phyloP scores from a whole-genome alignment of 2,113 vertebrate species.

The Onychostoma macrolepis region DNA sequence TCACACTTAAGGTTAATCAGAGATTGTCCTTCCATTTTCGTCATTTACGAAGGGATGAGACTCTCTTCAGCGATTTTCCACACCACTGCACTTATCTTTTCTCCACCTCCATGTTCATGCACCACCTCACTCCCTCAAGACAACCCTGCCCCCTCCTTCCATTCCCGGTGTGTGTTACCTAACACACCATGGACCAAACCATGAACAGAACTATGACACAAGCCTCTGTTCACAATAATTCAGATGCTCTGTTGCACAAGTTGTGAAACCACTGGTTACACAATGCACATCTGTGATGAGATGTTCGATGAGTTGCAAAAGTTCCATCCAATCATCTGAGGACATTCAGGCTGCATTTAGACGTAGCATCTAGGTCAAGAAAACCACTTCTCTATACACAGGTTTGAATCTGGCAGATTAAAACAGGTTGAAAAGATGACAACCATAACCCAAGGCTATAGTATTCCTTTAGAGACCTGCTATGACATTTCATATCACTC shows the following conservation, averaged over 20 bases:
- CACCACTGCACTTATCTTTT: constrained; percentile 23
- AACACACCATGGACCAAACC: constrained; percentile 32
- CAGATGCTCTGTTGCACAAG: background rate
- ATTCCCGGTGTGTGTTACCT: constrained; percentile 34
- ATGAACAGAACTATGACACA: background rate
- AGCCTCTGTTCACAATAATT: background rate
- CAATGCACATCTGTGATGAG: background rate
- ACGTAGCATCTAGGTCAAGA: background rate
- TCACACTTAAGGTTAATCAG: background rate
- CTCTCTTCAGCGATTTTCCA: constrained; percentile 22
- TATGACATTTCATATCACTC: constrained; percentile 20
- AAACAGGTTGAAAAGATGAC: background rate
- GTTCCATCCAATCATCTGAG: background rate
- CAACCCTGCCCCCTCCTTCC: constrained; percentile 31
- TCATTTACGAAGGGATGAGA: constrained; percentile 4
- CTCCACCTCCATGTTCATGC: constrained; percentile 42
- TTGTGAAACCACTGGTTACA: background rate
- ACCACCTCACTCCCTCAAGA: constrained; percentile 35
- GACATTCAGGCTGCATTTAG: background rate
- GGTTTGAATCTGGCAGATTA: background rate
- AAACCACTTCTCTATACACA: background rate
- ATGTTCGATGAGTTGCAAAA: constrained; percentile 1
- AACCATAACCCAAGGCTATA: background rate
- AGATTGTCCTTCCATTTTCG: background rate
- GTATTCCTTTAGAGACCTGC: background rate